A percentile compares a stretch with the other conserved stretches of the same genome.
Conservation (phyloP, 2,113 vertebrate genomes). For the Delphinus delphis region DNA sequence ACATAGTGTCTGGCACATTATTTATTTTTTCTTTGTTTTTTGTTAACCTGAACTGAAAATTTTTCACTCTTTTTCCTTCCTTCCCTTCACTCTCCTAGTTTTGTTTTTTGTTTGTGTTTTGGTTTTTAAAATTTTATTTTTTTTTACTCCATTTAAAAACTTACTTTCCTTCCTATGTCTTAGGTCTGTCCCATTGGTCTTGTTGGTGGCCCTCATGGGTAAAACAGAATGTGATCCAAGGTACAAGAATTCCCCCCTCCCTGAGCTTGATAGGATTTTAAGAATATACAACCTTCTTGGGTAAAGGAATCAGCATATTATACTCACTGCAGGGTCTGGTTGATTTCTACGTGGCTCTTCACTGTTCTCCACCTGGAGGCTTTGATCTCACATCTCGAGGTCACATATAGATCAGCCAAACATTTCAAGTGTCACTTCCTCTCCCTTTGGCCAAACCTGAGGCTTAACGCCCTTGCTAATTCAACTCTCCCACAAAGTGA, state of each 20-base stretch:
- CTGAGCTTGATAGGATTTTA: constrained; percentile 2
- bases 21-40: background rate
- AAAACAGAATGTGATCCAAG: constrained; percentile 17
- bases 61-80: background rate
- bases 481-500: constrained; percentile 29
- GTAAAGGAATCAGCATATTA: constrained; percentile 27
- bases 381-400: constrained; percentile 28
- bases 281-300: background rate
- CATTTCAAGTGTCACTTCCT: constrained; percentile 52
- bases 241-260: background rate
- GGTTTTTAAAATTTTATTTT: background rate
- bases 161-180: background rate
- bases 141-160: background rate
- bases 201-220: background rate
- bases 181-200: background rate
- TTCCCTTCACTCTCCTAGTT: background rate
- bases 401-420: background rate
- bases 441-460: constrained; percentile 18
- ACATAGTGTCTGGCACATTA: background rate
- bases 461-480: constrained; percentile 58
- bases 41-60: background rate
- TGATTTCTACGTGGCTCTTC: constrained; percentile 28
- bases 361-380: background rate
- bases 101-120: background rate
- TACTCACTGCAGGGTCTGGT: background rate